phyloP scores from a whole-genome alignment of 2,888 invertebrate genomes.

The Drosophila mercatorum region DNA sequence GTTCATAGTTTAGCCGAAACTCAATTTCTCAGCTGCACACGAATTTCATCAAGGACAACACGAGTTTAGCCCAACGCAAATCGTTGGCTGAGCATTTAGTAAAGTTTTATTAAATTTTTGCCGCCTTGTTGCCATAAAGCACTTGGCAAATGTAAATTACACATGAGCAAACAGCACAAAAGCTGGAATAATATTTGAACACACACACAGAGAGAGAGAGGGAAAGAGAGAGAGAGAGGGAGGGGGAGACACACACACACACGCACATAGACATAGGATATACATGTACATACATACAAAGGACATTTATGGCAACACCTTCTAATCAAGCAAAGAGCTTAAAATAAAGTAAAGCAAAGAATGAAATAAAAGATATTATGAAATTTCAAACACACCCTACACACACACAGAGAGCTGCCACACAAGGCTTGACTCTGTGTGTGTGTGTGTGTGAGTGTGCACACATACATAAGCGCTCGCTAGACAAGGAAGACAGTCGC shows the following conservation, averaged over 20 bases:
- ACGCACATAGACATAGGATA: neutral
- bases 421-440: conserved; percentile 19
- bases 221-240: no score
- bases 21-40: conserved; percentile 4
- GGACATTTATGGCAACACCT: conserved; percentile 78
- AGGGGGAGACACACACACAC: neutral
- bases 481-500: conserved; percentile 36
- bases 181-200: conserved; percentile 65
- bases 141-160: conserved; percentile 76
- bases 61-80: conserved; percentile 13
- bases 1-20: neutral
- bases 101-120: conserved; percentile 75
- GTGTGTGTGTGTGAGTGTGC: conserved; percentile 19
- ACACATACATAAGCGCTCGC: conserved; percentile 20
- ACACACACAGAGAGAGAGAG: conserved; percentile 10
- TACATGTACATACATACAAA: conserved; percentile 17
- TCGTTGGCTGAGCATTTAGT: conserved; percentile 15
- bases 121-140: conserved; percentile 56
- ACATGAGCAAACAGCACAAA: conserved; percentile 59
- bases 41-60: conserved; percentile 22
- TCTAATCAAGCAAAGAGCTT: conserved; percentile 80
- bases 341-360: conserved; percentile 80
- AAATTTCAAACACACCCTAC: conserved; percentile 76
- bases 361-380: conserved; percentile 78
- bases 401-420: conserved; percentile 21